A percentile compares a stretch with the other conserved stretches of the same genome.
Evolutionary conservation across 2,113 vertebrate species (phyloP).

Genomic region (Tautogolabrus adspersus): DNA sequence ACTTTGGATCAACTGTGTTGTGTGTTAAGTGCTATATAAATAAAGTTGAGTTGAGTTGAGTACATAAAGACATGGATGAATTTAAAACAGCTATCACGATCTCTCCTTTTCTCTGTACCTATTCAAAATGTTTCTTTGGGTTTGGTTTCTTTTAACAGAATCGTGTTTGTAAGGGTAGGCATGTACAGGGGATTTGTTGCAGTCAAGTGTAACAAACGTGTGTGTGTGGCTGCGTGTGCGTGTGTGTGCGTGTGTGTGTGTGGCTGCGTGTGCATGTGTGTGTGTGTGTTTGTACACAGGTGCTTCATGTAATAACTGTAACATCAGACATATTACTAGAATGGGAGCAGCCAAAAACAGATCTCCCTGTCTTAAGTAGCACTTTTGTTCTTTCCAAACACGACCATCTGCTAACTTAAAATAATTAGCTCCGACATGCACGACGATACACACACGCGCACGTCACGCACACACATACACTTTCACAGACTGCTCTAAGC

Average conservation of each 20-base stretch:
- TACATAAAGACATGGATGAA: too few species aligned
- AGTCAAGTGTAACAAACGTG: background rate
- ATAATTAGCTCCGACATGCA: slow-evolving; percentile 20
- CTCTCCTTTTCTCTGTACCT: too few species aligned
- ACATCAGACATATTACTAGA: background rate
- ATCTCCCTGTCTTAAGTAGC: slow-evolving; percentile 4
- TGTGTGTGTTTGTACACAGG: background rate
- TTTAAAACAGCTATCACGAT: background rate
- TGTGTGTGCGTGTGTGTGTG: too few species aligned
- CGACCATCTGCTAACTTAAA: slow-evolving; percentile 30
- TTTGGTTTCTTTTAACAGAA: too few species aligned
- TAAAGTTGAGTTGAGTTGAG: background rate
- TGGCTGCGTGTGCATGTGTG: too few species aligned
- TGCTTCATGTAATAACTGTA: slow-evolving; percentile 14
- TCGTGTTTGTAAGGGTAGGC: too few species aligned
- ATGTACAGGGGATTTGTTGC: background rate
- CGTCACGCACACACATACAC: background rate
- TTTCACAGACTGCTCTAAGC: slow-evolving; percentile 1
- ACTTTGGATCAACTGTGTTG: too few species aligned
- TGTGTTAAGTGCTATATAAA: too few species aligned
- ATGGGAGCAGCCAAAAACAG: background rate
- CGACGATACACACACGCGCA: background rate
- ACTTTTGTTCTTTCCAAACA: slow-evolving; percentile 27
- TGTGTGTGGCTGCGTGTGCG: too few species aligned
- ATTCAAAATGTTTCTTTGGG: too few species aligned